Conservation (phyloP, 2,797 vertebrate species). For the Helicolenus hilgendorfi region DNA sequence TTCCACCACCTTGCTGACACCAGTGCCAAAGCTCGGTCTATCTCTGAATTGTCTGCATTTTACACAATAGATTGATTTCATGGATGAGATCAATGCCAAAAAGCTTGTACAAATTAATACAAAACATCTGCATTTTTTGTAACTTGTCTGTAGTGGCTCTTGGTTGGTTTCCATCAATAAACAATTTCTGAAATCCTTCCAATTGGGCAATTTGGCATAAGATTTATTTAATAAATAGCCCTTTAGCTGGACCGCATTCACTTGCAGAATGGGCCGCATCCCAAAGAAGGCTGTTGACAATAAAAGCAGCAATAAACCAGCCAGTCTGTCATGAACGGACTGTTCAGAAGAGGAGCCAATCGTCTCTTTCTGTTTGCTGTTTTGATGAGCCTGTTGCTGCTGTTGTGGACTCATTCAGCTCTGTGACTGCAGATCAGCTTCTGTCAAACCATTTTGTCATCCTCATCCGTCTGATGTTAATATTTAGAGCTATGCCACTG, state of each 20-base stretch:
- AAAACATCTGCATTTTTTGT: slow-evolving; percentile 32
- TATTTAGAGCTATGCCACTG: neutral
- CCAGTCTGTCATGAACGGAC: slow-evolving; percentile 30
- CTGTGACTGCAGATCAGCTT: slow-evolving; percentile 33
- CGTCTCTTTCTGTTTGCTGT: slow-evolving; percentile 26
- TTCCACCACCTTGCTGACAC: neutral
- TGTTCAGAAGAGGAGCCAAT: slow-evolving; percentile 56
- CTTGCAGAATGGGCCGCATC: slow-evolving; percentile 43
- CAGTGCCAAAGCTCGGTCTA: neutral
- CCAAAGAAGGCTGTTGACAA: slow-evolving; percentile 51
- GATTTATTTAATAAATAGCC: slow-evolving; percentile 50
- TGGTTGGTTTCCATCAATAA: slow-evolving; percentile 33
- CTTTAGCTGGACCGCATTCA: slow-evolving; percentile 44
- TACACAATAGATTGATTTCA: neutral
- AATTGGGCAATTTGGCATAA: slow-evolving; percentile 29
- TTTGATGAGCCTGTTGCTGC: slow-evolving; percentile 52
- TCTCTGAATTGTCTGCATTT: neutral
- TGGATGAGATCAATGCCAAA: neutral
- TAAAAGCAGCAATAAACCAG: slow-evolving; percentile 52
- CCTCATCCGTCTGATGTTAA: neutral
- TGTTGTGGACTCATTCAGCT: slow-evolving; percentile 9
- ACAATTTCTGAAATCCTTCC: slow-evolving; percentile 43
- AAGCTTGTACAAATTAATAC: slow-evolving; percentile 11
- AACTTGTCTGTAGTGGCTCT: slow-evolving; percentile 6
- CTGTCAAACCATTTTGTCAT: neutral